A percentile compares a stretch with the other conserved stretches of the same genome.
Evolutionary conservation across 2,113 vertebrate species (phyloP).

Genomic region (Caretta caretta): DNA sequence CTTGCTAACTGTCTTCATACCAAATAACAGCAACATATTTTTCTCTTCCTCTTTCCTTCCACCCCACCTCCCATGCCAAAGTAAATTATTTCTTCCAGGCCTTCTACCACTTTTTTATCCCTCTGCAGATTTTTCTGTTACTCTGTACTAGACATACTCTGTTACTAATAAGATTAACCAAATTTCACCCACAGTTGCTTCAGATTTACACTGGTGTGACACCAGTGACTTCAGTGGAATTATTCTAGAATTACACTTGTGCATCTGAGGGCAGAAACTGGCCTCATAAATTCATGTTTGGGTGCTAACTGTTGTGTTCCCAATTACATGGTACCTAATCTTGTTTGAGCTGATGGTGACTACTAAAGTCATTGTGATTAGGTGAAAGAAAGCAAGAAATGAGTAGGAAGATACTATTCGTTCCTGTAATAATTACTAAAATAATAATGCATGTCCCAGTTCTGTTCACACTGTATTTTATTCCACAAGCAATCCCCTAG

Average conservation of each 20-base stretch:
- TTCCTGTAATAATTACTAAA: not conserved
- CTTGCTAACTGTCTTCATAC: slow-evolving; percentile 8
- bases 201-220: not conserved
- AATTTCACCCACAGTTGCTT: slow-evolving; percentile 7
- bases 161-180: not conserved
- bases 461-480: not conserved
- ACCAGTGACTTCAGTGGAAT: not conserved
- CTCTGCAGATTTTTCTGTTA: slow-evolving; percentile 5
- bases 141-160: not conserved
- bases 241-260: not conserved
- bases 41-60: not conserved
- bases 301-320: not conserved
- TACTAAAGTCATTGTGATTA: not conserved
- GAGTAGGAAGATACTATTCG: not conserved
- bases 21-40: slow-evolving; percentile 11
- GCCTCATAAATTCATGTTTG: not conserved
- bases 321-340: not conserved
- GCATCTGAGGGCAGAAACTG: not conserved
- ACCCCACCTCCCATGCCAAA: slow-evolving; percentile 27
- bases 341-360: not conserved
- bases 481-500: not conserved
- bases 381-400: not conserved
- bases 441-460: not conserved
- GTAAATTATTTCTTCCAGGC: not conserved
- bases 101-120: not conserved